These are phyloP conservation scores for Gymnogyps californianus DNA, from an alignment of 2,113 vertebrate species.

Conservation along the genomic window DNA sequence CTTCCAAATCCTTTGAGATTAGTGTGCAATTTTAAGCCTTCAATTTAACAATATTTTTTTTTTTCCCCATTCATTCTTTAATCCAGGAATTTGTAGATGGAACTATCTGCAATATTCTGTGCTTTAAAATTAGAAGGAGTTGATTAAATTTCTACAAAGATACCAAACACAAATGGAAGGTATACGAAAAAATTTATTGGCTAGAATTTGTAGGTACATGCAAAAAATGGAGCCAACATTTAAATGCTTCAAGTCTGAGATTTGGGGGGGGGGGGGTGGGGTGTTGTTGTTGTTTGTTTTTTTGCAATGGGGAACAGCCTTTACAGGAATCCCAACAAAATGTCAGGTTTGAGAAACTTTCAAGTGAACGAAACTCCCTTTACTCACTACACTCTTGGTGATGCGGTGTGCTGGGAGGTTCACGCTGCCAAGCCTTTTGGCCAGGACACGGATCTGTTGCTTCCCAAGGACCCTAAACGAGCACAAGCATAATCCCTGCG, in stretches of 20 bases:
- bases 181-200: background rate
- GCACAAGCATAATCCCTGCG: fast-evolving
- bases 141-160: background rate
- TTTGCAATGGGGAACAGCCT: background rate
- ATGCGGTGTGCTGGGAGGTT: background rate
- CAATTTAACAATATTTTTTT: background rate
- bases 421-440: background rate
- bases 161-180: background rate
- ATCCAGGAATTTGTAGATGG: background rate
- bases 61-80: background rate
- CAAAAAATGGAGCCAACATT: background rate
- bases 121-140: background rate
- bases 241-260: background rate
- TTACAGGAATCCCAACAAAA: background rate
- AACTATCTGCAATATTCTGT: background rate
- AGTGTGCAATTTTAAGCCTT: background rate
- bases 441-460: background rate
- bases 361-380: background rate
- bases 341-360: background rate
- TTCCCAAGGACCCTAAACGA: background rate
- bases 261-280: no score
- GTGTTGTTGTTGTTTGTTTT: background rate
- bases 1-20: background rate
- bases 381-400: background rate
- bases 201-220: background rate